Evolutionary conservation across 2,797 vertebrate genomes (phyloP).

Genomic region (Manis javanica): DNA sequence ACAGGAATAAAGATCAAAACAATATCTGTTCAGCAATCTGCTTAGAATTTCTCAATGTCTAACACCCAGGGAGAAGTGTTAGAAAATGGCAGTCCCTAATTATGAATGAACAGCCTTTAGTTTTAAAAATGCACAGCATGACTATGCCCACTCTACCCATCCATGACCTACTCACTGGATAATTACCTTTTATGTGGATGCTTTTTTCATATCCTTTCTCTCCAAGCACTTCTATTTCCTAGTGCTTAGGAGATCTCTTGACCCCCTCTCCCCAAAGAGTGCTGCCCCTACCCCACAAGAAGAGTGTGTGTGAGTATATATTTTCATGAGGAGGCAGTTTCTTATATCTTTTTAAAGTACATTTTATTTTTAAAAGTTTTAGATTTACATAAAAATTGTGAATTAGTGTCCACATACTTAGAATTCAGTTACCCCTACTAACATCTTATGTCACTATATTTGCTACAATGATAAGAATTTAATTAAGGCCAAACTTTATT

Average conservation of each 20-base stretch:
- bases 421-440: not conserved
- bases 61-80: not conserved
- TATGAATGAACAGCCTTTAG: not conserved
- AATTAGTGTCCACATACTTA: not conserved
- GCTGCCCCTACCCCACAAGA: not conserved
- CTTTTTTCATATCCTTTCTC: not conserved
- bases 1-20: slow-evolving; percentile 40
- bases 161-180: not conserved
- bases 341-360: not conserved
- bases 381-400: not conserved
- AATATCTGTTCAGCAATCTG: slow-evolving; percentile 52
- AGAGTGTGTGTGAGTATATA: not conserved
- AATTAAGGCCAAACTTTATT: not conserved
- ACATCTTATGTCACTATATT: not conserved
- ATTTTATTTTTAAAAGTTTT: slow-evolving; percentile 10
- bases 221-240: not conserved
- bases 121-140: not conserved
- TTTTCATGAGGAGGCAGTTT: not conserved
- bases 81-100: slow-evolving; percentile 23
- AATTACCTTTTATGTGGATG: slow-evolving; percentile 2
- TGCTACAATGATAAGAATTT: not conserved
- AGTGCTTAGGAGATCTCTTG: not conserved
- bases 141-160: not conserved
- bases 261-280: no score
- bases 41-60: slow-evolving; percentile 62